Evolutionary conservation across 2,888 invertebrate genomes (phyloP), one percentile per base, ranked within the genome.

Genomic region (Anthophora plumipes): DNA sequence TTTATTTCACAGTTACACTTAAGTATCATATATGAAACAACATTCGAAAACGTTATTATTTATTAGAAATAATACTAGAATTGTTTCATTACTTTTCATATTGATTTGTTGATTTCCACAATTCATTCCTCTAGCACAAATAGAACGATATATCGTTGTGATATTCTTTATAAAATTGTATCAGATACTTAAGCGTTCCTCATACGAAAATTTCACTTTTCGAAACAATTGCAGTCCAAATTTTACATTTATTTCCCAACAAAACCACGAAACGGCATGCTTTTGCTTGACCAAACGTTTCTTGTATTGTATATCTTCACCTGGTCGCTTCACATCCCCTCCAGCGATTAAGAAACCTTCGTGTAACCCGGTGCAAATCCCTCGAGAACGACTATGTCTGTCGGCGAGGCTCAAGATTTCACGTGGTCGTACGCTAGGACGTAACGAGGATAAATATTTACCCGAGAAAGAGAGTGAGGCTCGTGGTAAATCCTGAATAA

Each of bases 401-500:
- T 59, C 61, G n/a, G 8, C 6, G 12, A 12, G 22, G 17, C 46
- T 25, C 46, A 11, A 80, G 22, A 22, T 67, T 77, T 52, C 77
- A 55, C 79, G 74, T 43, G 74, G 70, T 41, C 71, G 2, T 31
- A 71, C 66, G 80, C 71, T 72, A 84, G 57, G 83, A 74, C 86
- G 86, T 85, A 90, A 90, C 87, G 83, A 88, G 89, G 85, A 82
- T 88, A 91, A 91, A 91, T 91, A 91, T 91, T 91, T 91, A 91
- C 88, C 85, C 85, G 82, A 82, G 48, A 31, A 71, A 46, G 77
- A 81, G 85, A 86, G 80, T 84, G 43, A n/a, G 85, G 59, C 66
- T 22, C 79, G 77, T 84, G 82, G 79, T 70, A 80, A 80, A 68
- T 80, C 78, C 68, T 59, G 68, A 71, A 83, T 60, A n/a, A n/a